Conservation (phyloP, 2,113 vertebrate genomes). For the Coracopsis vasa region DNA sequence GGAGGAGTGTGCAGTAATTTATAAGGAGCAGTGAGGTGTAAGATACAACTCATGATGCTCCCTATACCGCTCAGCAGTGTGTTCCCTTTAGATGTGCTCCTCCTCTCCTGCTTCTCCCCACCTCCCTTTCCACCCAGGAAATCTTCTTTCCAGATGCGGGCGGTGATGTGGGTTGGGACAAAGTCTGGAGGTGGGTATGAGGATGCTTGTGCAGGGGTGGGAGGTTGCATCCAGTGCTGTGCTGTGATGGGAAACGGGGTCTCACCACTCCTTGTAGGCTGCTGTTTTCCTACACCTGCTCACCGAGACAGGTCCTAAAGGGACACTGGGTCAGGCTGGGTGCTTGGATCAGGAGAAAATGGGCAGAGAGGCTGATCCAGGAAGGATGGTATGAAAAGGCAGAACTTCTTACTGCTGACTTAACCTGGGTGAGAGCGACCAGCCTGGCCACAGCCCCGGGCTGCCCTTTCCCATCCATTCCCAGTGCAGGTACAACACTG, state of each 20-base stretch:
- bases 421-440: not conserved
- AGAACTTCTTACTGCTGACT: not conserved
- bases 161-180: not conserved
- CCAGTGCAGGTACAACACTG: not conserved
- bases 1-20: not conserved
- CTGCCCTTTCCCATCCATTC: not conserved
- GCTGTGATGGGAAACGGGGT: not conserved
- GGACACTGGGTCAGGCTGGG: not conserved
- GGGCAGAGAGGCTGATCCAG: not conserved
- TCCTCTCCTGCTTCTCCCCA: not conserved
- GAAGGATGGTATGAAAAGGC: not conserved
- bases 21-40: not conserved
- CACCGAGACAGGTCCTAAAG: not conserved
- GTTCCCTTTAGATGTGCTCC: not conserved
- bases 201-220: not conserved
- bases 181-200: not conserved
- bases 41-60: not conserved
- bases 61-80: not conserved
- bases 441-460: not conserved
- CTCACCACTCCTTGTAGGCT: not conserved
- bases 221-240: not conserved
- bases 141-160: not conserved
- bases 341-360: not conserved
- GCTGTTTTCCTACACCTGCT: not conserved
- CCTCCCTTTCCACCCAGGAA: not conserved